Conservation (phyloP, 2,888 invertebrate species). For the Isotomurus palustris region DNA sequence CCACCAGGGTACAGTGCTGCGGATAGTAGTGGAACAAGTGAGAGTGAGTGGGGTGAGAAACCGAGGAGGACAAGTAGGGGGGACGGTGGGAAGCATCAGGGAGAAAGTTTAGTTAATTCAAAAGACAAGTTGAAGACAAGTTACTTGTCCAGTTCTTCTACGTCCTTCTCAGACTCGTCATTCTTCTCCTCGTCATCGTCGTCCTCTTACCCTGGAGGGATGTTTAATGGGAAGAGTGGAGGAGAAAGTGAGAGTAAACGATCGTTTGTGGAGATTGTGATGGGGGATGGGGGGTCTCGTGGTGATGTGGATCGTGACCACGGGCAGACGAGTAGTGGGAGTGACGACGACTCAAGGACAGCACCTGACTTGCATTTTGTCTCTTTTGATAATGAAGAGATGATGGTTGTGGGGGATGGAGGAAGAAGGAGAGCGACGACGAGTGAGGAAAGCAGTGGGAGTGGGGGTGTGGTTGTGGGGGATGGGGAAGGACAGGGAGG, state of each 20-base stretch:
- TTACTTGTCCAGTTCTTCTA: too few relatives aligned
- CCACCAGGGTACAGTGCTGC: not conserved
- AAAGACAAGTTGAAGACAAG: too few relatives aligned
- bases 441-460: not conserved
- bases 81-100: too few relatives aligned
- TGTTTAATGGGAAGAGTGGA: not conserved
- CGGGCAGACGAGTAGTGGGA: too few relatives aligned
- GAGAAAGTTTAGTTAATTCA: too few relatives aligned
- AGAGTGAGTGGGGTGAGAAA: not conserved
- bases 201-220: not conserved
- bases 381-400: not conserved
- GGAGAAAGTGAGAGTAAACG: not conserved
- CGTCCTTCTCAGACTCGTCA: too few relatives aligned
- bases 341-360: too few relatives aligned
- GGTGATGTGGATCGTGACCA: conserved; percentile 10
- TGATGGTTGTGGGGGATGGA: not conserved
- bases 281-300: conserved; percentile 8
- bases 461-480: not conserved
- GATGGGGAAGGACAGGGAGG: not conserved
- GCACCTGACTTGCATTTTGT: not conserved
- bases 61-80: too few relatives aligned
- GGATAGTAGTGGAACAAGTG: not conserved
- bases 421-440: not conserved
- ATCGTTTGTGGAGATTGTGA: conserved; percentile 19
- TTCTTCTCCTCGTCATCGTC: too few relatives aligned